A percentile compares a stretch with the other conserved stretches of the same genome.
Conservation (phyloP, 1,140 invertebrate species). For the Bombus ignitus region DNA sequence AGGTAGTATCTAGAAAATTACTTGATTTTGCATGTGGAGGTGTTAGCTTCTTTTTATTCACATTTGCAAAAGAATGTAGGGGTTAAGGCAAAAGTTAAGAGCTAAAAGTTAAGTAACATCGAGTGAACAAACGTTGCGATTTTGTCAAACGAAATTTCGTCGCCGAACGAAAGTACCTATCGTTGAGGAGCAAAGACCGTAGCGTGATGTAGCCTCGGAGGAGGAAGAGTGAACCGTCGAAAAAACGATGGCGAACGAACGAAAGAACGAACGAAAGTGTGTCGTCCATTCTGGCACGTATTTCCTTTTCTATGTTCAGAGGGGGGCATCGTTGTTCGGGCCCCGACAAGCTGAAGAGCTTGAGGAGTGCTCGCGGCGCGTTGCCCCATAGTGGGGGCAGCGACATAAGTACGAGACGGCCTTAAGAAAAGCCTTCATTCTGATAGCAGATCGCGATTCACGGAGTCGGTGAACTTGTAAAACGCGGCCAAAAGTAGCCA, state of each 20-base stretch:
- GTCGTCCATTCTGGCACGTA: constrained; percentile 51
- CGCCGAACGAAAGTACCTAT: neutral
- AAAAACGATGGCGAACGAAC: neutral
- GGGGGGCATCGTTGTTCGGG: constrained; percentile 56
- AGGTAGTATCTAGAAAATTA: too few relatives aligned
- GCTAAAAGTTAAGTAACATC: too few relatives aligned
- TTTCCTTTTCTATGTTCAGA: constrained; percentile 54
- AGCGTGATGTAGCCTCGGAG: too few relatives aligned
- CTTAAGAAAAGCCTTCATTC: constrained; percentile 81
- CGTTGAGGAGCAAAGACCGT: neutral
- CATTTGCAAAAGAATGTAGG: too few relatives aligned
- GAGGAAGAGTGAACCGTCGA: neutral
- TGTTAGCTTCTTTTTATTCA: too few relatives aligned
- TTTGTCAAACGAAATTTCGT: neutral
- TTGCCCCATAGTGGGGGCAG: constrained; percentile 72
- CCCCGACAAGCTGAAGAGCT: constrained; percentile 21
- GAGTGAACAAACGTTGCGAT: neutral
- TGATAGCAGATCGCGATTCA: constrained; percentile 77
- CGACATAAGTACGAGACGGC: constrained; percentile 78
- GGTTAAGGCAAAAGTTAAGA: too few relatives aligned
- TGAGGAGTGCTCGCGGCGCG: constrained; percentile 45
- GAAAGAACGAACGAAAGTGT: constrained; percentile 60
- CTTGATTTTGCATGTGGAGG: too few relatives aligned
- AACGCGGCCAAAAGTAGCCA: neutral
- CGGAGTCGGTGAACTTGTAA: constrained; percentile 68